These are phyloP conservation scores for Cylloceria caligata DNA, from an alignment of 2,888 invertebrate genomes.

Conservation along the genomic window DNA sequence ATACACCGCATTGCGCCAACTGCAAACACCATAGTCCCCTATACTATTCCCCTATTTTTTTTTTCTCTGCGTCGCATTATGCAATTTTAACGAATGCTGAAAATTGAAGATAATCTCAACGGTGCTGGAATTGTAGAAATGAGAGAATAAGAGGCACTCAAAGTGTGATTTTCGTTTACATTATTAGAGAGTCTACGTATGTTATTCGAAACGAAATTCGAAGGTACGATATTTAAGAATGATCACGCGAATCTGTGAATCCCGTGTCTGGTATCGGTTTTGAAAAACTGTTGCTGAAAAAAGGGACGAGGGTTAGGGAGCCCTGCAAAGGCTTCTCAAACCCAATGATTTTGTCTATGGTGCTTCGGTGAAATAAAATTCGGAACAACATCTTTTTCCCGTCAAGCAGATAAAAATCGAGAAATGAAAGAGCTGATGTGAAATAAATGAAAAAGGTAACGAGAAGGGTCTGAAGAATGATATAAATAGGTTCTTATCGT, in stretches of 20 bases:
- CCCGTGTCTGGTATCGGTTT: too few species aligned
- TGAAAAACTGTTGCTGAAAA: not conserved
- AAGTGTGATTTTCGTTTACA: not conserved
- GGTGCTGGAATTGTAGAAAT: not conserved
- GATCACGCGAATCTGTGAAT: not conserved
- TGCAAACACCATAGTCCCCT: constrained; percentile 18
- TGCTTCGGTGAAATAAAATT: constrained; percentile 44
- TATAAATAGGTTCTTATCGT: constrained; percentile 32
- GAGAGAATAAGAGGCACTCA: not conserved
- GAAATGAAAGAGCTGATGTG: constrained; percentile 2
- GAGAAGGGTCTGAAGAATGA: constrained; percentile 17
- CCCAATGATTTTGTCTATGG: constrained; percentile 10
- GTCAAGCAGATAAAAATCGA: constrained; percentile 7
- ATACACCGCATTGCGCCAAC: constrained; percentile 34
- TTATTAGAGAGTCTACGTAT: not conserved
- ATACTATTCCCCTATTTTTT: not conserved
- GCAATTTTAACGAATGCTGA: not conserved
- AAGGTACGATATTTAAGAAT: not conserved
- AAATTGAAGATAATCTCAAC: not conserved
- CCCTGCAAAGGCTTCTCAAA: constrained; percentile 8
- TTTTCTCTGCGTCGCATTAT: not conserved
- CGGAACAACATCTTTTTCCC: constrained; percentile 32
- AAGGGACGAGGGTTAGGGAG: constrained; percentile 10
- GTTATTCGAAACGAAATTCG: not conserved
- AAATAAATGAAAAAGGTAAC: constrained; percentile 9